phyloP scores from a whole-genome alignment of 1,140 invertebrate genomes.

The Brachionus koreanus region DNA sequence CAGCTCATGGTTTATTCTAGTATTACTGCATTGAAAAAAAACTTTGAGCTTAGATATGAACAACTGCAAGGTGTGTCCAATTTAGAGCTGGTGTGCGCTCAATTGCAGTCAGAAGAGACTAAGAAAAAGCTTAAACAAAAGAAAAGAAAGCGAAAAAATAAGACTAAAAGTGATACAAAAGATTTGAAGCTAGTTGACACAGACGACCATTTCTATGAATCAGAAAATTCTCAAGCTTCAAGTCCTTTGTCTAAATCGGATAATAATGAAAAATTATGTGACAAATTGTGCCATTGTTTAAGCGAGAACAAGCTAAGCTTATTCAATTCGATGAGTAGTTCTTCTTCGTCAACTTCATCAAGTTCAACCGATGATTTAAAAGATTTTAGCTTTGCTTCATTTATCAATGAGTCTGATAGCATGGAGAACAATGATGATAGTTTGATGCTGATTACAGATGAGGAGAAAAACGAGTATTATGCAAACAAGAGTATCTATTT shows the following conservation, averaged over 20 bases:
- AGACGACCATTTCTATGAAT: background rate
- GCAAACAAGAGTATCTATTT: constrained; percentile 18
- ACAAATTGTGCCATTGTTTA: background rate
- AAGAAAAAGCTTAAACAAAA: background rate
- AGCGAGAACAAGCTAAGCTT: background rate
- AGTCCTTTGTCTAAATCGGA: background rate
- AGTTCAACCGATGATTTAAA: background rate
- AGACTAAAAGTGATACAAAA: background rate
- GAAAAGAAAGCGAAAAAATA: background rate
- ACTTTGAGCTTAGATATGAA: constrained; percentile 64
- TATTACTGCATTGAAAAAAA: constrained; percentile 76
- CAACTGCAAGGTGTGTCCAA: background rate
- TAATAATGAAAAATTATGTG: background rate
- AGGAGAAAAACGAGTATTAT: constrained; percentile 31
- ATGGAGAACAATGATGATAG: background rate
- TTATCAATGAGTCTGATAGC: background rate
- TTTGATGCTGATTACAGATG: constrained; percentile 17
- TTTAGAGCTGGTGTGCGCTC: constrained; percentile 9
- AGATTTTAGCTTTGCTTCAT: background rate
- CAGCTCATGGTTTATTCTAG: constrained; percentile 81
- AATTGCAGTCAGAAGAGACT: background rate
- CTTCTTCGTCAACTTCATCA: background rate
- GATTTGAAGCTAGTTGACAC: background rate
- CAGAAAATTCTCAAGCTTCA: background rate
- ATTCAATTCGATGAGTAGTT: background rate